Evolutionary conservation across 2,113 vertebrate genomes (phyloP).

Genomic region (Sitta europaea): DNA sequence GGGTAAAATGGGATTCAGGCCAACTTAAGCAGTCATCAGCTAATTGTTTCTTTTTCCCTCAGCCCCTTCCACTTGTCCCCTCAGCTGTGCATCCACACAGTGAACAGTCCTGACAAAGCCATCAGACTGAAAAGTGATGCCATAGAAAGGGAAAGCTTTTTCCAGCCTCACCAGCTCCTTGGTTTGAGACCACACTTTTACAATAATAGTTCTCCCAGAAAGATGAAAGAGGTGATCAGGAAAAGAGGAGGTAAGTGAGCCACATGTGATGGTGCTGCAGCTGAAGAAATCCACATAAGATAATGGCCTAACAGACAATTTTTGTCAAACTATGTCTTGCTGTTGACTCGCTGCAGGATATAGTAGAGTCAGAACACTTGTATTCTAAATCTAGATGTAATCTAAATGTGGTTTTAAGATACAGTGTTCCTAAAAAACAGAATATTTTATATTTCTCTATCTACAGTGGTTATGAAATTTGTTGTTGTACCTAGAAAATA

Average conservation of each 20-base stretch:
- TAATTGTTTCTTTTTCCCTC: neutral
- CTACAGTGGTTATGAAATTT: neutral
- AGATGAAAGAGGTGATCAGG: neutral
- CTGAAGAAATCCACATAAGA: neutral
- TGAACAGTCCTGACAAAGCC: neutral
- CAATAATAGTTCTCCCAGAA: neutral
- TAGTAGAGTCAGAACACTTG: neutral
- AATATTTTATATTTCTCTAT: neutral
- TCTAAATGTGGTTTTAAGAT: neutral
- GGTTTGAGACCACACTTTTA: neutral
- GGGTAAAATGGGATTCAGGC: neutral
- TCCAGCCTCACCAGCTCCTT: neutral
- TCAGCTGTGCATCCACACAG: neutral
- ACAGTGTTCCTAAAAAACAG: neutral
- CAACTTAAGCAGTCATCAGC: neutral
- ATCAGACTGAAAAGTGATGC: neutral
- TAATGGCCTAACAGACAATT: neutral
- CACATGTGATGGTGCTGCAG: neutral
- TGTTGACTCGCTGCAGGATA: neutral
- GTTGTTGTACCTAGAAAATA: neutral
- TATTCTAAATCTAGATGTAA: neutral
- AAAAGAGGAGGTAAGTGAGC: neutral
- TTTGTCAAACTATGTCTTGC: neutral
- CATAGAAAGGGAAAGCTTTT: neutral
- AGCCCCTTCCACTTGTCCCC: neutral